phyloP scores from a whole-genome alignment of 2,113 vertebrate species.

The Boleophthalmus pectinirostris region DNA sequence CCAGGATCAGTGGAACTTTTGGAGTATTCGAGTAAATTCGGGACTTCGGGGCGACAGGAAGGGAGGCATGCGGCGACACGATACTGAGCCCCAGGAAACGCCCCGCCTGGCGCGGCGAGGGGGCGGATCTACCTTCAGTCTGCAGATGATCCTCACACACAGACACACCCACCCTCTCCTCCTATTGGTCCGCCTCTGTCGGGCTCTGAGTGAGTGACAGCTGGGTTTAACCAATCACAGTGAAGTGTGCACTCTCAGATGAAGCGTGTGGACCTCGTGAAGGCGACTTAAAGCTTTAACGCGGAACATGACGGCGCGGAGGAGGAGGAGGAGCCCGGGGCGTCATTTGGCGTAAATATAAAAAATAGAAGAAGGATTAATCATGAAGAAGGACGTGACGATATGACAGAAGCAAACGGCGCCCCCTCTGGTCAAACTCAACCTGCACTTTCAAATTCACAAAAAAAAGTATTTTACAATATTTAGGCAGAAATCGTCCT shows the following conservation, averaged over 20 bases:
- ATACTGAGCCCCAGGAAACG: background rate
- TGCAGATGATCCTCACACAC: background rate
- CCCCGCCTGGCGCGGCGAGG: background rate
- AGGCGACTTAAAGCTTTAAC: too few relatives aligned
- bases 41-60: slow-evolving; percentile 14
- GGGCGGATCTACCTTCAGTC: background rate
- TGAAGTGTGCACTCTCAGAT: background rate
- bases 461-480: background rate
- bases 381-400: background rate
- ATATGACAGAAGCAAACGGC: background rate
- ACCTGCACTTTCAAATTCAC: background rate
- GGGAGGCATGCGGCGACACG: slow-evolving; percentile 53
- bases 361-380: background rate
- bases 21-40: background rate
- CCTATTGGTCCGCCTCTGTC: background rate
- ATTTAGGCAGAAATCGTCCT: background rate
- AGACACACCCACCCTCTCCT: background rate
- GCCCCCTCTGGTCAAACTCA: background rate
- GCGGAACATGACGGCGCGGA: background rate
- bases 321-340: too few relatives aligned
- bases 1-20: too few relatives aligned
- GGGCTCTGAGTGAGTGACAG: background rate
- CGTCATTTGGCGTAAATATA: background rate
- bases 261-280: background rate
- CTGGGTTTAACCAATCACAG: too few relatives aligned